phyloP scores from a whole-genome alignment of 2,797 vertebrate genomes.

The Enteromius unitaeniatus region DNA sequence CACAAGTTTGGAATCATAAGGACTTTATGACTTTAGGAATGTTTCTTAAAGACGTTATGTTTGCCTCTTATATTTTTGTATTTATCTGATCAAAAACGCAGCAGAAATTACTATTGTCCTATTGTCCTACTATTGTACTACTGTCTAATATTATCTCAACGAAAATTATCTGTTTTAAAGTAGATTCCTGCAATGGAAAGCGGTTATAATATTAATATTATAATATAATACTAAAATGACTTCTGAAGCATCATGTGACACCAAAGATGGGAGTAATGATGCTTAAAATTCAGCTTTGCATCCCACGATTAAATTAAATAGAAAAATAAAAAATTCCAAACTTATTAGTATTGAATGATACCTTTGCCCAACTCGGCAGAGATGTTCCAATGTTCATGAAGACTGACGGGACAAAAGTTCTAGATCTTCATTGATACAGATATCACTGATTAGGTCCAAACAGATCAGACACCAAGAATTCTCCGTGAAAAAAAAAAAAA shows the following conservation, averaged over 20 bases:
- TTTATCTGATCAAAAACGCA: not conserved
- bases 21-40: no score
- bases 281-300: not conserved
- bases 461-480: slow-evolving; percentile 6
- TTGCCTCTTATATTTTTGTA: not conserved
- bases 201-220: no score
- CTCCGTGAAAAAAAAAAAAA: not conserved
- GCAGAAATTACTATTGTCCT: no score
- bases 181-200: not conserved
- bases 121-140: no score
- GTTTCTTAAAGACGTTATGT: not conserved
- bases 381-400: slow-evolving; percentile 27
- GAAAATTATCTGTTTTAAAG: not conserved
- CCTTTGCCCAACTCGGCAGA: not conserved
- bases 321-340: not conserved
- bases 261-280: not conserved
- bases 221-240: not conserved
- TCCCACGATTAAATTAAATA: not conserved
- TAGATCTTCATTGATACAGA: not conserved
- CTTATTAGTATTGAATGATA: not conserved
- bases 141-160: not conserved
- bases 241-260: not conserved
- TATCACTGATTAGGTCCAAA: not conserved
- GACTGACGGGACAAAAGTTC: not conserved
- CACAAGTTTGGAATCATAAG: not conserved